Evolutionary conservation across 1,140 invertebrate species (phyloP), one percentile per base, ranked within the genome.

Genomic region (Heliothis virescens): DNA sequence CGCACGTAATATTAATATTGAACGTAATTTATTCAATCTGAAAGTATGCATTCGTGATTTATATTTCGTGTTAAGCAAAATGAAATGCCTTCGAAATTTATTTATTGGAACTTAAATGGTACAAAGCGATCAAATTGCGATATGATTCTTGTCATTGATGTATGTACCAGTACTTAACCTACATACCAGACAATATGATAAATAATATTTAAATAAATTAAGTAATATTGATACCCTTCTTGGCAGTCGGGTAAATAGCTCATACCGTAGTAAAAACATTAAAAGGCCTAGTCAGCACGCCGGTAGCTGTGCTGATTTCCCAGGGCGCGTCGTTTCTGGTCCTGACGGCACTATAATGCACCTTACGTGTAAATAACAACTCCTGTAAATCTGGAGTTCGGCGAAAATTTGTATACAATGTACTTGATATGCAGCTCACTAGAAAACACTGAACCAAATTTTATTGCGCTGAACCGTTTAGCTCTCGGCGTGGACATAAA

Each of bases 401-500:
- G 34, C 9, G 34, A 41, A 41, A 59, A 11, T 2, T 12, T 26
- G 21, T 12, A 4, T 60, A 3, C 21, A 26, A 11, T 21, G 18
- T 21, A 5, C 11, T 60, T 13, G 21, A 26, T 60, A 29, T 29
- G 57, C 10, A 60, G 10, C 21, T 12, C 12, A 53, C 50, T 57
- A 72, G 26, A 72, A 53, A 65, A 53, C 21, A 16, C 15, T 76
- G 13, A 48, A 18, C 59, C 21, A 63, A 76, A 59, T n/a, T 78
- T 55, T 78, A 78, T 78, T 69, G 62, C 29, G 4, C 50, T 65
- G 4, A 63, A 77, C 53, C 71, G 62, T 57, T 78, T 69, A 78
- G 75, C 63, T 55, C 62, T 72, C 59, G 55, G 67, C 75, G 48
- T 55, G 41, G 52, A 74, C 53, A 78, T 79, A 82, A 82, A 83